These are phyloP conservation scores for Perognathus longimembris DNA, from an alignment of 2,113 vertebrate species.

Conservation along the genomic window DNA sequence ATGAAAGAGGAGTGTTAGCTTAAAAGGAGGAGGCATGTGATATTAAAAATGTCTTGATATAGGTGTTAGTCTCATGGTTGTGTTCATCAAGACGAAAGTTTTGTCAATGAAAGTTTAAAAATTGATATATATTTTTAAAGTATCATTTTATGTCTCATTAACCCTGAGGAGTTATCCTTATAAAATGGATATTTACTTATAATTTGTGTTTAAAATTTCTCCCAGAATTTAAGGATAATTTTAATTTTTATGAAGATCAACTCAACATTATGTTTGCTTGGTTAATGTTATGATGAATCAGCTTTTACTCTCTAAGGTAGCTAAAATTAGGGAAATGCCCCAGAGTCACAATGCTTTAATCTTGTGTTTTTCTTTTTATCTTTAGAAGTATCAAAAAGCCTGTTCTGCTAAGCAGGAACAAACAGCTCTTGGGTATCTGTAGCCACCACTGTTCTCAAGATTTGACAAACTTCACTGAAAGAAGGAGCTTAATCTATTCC, in stretches of 20 bases:
- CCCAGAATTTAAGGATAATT: background rate
- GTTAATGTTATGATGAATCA: background rate
- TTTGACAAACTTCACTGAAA: background rate
- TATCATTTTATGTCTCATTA: background rate
- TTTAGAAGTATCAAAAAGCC: slow-evolving; percentile 34
- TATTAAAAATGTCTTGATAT: slow-evolving; percentile 31
- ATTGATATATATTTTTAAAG: background rate
- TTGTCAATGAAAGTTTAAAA: background rate
- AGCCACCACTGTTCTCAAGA: background rate
- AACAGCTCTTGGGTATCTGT: background rate
- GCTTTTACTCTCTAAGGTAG: slow-evolving; percentile 18
- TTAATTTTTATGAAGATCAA: slow-evolving; percentile 36
- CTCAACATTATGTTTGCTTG: slow-evolving; percentile 44
- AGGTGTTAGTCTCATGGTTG: background rate
- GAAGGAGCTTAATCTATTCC: background rate
- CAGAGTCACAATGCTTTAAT: background rate
- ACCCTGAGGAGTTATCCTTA: background rate
- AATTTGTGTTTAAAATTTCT: slow-evolving; percentile 41
- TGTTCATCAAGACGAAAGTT: slow-evolving; percentile 14
- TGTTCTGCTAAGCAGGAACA: slow-evolving; percentile 2
- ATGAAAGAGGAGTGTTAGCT: background rate
- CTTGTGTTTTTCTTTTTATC: background rate
- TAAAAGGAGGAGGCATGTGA: background rate
- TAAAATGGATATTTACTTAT: background rate
- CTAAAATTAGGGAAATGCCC: background rate